Evolutionary conservation across 2,797 vertebrate genomes (phyloP).

Genomic region (Gambelia wislizenii): DNA sequence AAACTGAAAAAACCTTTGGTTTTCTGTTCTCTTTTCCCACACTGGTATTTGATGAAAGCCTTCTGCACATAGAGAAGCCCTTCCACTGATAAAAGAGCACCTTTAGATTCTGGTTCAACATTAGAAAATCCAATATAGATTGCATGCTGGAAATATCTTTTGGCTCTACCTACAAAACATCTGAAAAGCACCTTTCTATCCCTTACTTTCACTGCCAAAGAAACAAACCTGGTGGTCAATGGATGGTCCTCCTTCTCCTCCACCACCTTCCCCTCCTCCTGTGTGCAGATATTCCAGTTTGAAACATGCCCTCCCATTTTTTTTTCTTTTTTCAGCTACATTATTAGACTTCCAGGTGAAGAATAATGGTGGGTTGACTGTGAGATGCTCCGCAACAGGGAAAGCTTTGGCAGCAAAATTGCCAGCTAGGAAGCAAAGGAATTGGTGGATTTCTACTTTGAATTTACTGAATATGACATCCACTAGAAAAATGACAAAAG

Average conservation of each 20-base stretch:
- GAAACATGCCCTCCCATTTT: neutral
- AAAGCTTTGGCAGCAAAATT: no score
- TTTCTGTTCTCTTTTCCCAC: neutral
- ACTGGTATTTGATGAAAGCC: neutral
- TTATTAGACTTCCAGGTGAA: no score
- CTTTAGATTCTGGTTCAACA: neutral
- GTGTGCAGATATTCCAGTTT: neutral
- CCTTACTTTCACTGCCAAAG: neutral
- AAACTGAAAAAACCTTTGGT: neutral
- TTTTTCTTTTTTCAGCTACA: neutral
- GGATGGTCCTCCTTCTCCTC: no score
- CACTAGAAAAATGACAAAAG: no score
- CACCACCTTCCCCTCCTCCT: no score
- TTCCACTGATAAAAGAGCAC: neutral
- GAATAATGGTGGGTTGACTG: no score
- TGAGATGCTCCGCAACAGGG: no score
- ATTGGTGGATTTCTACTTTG: no score
- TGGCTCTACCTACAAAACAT: neutral
- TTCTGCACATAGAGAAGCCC: neutral
- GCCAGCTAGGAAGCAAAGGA: no score
- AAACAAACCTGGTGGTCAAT: neutral
- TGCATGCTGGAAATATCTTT: neutral
- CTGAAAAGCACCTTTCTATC: neutral
- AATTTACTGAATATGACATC: no score
- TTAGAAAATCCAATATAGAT: neutral